phyloP scores from a whole-genome alignment of 2,797 vertebrate genomes.

The Staurois parvus region DNA sequence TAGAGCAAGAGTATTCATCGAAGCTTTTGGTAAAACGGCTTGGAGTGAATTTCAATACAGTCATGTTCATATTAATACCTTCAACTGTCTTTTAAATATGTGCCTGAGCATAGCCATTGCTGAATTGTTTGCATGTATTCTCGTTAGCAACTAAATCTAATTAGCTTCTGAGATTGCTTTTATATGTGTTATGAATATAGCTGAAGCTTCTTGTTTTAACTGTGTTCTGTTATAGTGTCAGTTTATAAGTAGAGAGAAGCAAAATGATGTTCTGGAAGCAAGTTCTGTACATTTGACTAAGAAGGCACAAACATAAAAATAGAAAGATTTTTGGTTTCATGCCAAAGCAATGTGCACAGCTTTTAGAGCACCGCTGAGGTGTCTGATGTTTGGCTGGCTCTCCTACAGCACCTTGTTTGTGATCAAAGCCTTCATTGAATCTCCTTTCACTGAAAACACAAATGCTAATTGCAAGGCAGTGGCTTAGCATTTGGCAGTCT shows the following conservation, averaged over 20 bases:
- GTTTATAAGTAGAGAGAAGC: neutral
- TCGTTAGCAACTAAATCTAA: conserved; percentile 25
- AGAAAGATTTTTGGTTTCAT: neutral
- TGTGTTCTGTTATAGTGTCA: neutral
- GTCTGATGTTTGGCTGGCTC: no score
- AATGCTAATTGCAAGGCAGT: no score
- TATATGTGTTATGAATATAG: conserved; percentile 3
- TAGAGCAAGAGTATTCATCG: conserved; percentile 1
- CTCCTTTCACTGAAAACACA: no score
- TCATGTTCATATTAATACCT: conserved; percentile 13
- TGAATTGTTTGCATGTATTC: conserved; percentile 13
- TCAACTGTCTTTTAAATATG: conserved; percentile 13
- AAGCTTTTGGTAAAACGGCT: neutral
- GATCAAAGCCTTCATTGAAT: no score
- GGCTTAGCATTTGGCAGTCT: no score
- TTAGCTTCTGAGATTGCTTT: conserved; percentile 9
- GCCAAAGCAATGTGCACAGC: no score
- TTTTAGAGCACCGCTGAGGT: no score
- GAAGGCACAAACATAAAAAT: neutral
- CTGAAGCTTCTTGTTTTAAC: neutral
- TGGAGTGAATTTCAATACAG: conserved; percentile 36
- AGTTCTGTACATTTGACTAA: neutral
- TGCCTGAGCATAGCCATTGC: conserved; percentile 1
- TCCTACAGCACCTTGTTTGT: no score
- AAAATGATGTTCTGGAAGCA: neutral